Percentiles rank a stretch among this genome's conserved stretches.
These are phyloP conservation scores for Tachyglossus aculeatus DNA, from an alignment of 2,797 vertebrate species.

Conservation along the genomic window DNA sequence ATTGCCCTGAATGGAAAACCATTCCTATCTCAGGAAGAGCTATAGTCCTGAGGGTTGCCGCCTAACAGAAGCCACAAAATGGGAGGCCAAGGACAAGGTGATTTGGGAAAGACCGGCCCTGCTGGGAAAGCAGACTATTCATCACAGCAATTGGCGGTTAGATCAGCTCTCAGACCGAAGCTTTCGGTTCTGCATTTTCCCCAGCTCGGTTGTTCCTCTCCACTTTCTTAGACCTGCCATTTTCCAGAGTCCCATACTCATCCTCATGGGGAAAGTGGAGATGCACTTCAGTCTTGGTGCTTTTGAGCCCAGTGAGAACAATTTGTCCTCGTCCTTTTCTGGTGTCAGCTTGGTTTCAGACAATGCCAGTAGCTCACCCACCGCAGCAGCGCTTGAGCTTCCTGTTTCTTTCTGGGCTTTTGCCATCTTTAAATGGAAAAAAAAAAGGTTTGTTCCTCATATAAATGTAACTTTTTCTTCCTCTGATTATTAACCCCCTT, in stretches of 20 bases:
- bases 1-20: too few relatives aligned
- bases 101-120: too few relatives aligned
- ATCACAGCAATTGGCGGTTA: too few relatives aligned
- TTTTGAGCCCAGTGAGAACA: background rate
- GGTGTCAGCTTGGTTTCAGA: background rate
- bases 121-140: too few relatives aligned
- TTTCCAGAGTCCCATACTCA: too few relatives aligned
- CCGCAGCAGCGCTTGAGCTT: background rate
- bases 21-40: too few relatives aligned
- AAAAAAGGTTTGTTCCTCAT: background rate
- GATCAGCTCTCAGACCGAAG: background rate
- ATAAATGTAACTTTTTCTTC: background rate
- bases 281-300: background rate
- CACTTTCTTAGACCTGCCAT: too few relatives aligned
- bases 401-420: constrained; percentile 7
- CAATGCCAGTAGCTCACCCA: background rate
- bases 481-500: background rate
- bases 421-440: background rate
- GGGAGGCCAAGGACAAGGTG: too few relatives aligned
- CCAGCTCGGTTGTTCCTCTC: background rate
- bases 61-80: too few relatives aligned
- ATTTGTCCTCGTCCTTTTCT: background rate
- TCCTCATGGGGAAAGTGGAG: background rate
- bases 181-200: background rate
- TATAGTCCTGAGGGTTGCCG: too few relatives aligned